Evolutionary conservation across 2,888 invertebrate species (phyloP).

Genomic region (Piscicola geometra): DNA sequence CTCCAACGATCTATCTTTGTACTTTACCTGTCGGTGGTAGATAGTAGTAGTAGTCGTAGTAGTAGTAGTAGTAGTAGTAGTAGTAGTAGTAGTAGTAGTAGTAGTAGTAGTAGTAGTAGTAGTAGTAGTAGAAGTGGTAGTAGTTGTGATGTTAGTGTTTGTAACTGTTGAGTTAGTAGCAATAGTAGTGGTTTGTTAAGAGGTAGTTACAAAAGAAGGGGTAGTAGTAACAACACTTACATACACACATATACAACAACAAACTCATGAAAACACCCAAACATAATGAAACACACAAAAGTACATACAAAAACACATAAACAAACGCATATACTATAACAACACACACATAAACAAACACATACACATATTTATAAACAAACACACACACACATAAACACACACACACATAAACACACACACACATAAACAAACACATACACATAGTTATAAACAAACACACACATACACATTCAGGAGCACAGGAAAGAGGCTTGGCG

Average conservation of each 20-base stretch:
- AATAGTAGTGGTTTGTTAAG: no score
- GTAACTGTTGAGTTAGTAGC: neutral
- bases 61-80: constrained; percentile 24
- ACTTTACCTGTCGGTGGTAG: constrained; percentile 61
- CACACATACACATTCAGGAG: constrained; percentile 1
- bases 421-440: neutral
- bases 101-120: constrained; percentile 24
- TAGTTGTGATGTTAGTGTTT: no score
- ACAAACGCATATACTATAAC: no score
- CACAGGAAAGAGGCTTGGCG: neutral
- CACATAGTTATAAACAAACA: neutral
- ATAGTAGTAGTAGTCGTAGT: constrained; percentile 19
- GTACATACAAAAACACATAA: no score
- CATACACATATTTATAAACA: neutral
- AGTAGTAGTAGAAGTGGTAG: constrained; percentile 10
- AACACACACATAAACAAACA: neutral
- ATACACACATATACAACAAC: no score
- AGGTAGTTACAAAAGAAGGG: no score
- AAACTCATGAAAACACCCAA: no score
- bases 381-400: no score
- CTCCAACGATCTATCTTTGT: constrained; percentile 79
- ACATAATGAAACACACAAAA: no score
- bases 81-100: constrained; percentile 24
- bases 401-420: no score
- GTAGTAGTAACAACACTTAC: no score